A percentile compares a stretch with the other conserved stretches of the same genome.
Conservation (phyloP, 2,797 vertebrate species). For the Lithobates pipiens region DNA sequence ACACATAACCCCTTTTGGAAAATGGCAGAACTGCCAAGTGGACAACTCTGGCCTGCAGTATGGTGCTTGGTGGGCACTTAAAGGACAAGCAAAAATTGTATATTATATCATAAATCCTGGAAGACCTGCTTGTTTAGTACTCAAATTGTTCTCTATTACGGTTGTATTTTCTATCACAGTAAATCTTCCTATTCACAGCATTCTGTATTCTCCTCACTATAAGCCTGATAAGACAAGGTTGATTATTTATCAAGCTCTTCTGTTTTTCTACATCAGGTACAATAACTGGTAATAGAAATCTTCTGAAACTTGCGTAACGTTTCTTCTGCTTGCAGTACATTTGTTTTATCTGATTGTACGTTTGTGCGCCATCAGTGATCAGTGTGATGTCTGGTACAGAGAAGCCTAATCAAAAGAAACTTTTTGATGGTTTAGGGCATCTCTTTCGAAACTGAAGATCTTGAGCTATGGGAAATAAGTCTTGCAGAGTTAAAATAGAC, state of each 20-base stretch:
- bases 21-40: not conserved
- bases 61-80: not conserved
- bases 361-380: not conserved
- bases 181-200: not conserved
- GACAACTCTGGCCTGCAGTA: not conserved
- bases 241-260: conserved; percentile 3
- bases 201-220: not conserved
- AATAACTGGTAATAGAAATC: conserved; percentile 15
- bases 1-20: not conserved
- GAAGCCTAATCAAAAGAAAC: conserved; percentile 30
- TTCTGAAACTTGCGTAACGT: not conserved
- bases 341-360: conserved; percentile 2
- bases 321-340: not conserved
- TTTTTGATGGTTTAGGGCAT: conserved; percentile 32
- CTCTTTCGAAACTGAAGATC: not conserved
- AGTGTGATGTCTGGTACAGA: conserved; percentile 9
- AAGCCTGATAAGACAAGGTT: not conserved
- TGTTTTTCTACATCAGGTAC: not conserved
- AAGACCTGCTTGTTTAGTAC: too few relatives aligned
- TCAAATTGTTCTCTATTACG: too few relatives aligned
- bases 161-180: not conserved
- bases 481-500: conserved; percentile 13
- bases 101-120: not conserved
- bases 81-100: not conserved
- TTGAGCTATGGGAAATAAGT: conserved; percentile 19